Evolutionary conservation across 2,888 invertebrate genomes (phyloP), one percentile per base, ranked within the genome.

Genomic region (Rapana venosa): DNA sequence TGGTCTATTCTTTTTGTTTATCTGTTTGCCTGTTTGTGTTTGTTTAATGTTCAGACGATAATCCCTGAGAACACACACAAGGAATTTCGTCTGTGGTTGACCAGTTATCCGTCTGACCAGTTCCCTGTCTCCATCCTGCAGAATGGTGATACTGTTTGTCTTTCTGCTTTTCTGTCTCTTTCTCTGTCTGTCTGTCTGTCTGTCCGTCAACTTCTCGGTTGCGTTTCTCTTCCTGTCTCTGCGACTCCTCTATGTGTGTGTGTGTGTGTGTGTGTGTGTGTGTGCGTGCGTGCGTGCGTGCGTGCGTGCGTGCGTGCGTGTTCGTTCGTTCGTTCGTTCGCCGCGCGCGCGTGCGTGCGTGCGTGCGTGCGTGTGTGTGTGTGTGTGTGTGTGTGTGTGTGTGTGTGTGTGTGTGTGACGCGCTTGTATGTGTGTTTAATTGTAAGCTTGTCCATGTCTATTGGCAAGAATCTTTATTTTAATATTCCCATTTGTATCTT

Each of bases 81-180:
- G 32, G 94, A 96, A 86, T 96, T 96, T 94, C 94, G 96, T 32
- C 94, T 96, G 15, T 96, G 96, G 96, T 92, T 96, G 88, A 96
- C 96, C 56, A 96, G 96, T 92, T 96, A 96, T 92, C 96, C 96
- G 35, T 96, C 96, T 22, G 96, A 96, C 61, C 93, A 95, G 83
- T 96, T 96, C 93, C 96, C 96, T 17, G 96, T 96, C 0, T 96
- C 96, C 86, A 96, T 96, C 87, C 94, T 96, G 88, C 96, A 96
- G 92, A 96, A 96, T 94, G 96, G 96, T 96, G 91, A 90, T 61
- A 30, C 20, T 66, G 66, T 66, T 17, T 6, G 13, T 6, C 20
- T 66, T 4, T 66, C 2, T 61, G 61, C 17, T 11, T 61, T 11
- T 61, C 13, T 61, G 61, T 79, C 15, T 79, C 20, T 79, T 11